Evolutionary conservation across 2,797 vertebrate species (phyloP).

Genomic region (Babyrousa celebensis): DNA sequence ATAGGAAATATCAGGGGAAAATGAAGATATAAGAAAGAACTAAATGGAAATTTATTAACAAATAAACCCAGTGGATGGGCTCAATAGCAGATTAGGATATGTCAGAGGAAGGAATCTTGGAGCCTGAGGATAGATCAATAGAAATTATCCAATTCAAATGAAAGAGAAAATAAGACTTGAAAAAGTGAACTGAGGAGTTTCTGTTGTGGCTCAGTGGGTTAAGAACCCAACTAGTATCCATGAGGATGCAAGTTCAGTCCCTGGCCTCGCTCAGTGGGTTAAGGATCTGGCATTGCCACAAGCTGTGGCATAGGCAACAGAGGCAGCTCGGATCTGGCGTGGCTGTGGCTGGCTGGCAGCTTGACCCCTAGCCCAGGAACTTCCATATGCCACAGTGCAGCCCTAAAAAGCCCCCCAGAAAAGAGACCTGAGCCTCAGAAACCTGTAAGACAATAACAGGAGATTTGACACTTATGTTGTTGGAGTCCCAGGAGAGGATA

Average conservation of each 20-base stretch:
- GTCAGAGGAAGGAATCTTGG: background rate
- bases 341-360: too few relatives aligned
- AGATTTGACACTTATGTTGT: background rate
- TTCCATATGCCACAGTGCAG: too few relatives aligned
- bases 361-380: too few relatives aligned
- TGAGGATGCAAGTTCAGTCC: too few relatives aligned
- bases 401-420: background rate
- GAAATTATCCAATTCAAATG: conserved; percentile 5
- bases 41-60: background rate
- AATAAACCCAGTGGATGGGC: background rate
- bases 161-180: conserved; percentile 13
- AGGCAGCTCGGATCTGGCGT: too few relatives aligned
- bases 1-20: background rate
- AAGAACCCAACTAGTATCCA: too few relatives aligned
- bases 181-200: background rate
- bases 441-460: background rate
- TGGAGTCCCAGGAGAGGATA: background rate
- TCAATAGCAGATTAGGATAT: background rate
- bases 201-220: too few relatives aligned
- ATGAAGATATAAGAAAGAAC: conserved; percentile 40
- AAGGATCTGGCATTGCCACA: too few relatives aligned
- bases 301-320: too few relatives aligned
- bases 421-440: conserved; percentile 6
- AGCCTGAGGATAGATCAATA: background rate
- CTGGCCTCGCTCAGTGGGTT: too few relatives aligned